Percentiles rank a stretch among this genome's conserved stretches.
Evolutionary conservation across 2,888 invertebrate genomes (phyloP).

Genomic region (Aphelenchoides bicaudatus): DNA sequence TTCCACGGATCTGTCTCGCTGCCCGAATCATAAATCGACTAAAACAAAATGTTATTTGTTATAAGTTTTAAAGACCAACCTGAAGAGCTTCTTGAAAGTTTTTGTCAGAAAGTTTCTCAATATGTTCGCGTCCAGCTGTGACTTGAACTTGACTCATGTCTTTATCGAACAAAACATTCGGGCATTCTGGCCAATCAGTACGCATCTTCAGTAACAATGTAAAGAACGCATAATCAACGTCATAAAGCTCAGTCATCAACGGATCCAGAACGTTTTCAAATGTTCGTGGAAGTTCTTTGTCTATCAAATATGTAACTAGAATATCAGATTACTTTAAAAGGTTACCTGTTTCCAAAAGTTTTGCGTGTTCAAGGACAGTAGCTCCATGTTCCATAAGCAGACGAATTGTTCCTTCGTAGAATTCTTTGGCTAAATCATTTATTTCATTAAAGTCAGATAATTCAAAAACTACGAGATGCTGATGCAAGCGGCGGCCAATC

Average conservation of each 20-base stretch:
- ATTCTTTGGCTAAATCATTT: slow-evolving; percentile 42
- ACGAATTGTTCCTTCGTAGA: slow-evolving; percentile 58
- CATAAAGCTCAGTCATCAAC: slow-evolving; percentile 53
- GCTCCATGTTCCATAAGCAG: slow-evolving; percentile 59
- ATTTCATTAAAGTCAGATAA: slow-evolving; percentile 4
- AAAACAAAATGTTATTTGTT: too few species aligned
- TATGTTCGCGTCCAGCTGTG: slow-evolving; percentile 53
- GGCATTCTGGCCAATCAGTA: slow-evolving; percentile 57
- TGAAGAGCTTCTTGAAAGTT: slow-evolving; percentile 46
- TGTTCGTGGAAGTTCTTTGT: slow-evolving; percentile 35
- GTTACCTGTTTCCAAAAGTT: slow-evolving; percentile 46
- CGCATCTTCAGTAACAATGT: slow-evolving; percentile 58
- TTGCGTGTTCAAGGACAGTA: slow-evolving; percentile 52
- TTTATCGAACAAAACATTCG: not conserved
- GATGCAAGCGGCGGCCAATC: slow-evolving; percentile 56
- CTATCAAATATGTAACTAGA: slow-evolving; percentile 20
- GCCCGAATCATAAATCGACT: slow-evolving; percentile 33
- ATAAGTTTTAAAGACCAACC: too few species aligned
- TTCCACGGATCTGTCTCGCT: slow-evolving; percentile 51
- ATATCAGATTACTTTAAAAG: not conserved
- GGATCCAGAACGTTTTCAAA: slow-evolving; percentile 55
- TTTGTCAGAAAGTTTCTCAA: slow-evolving; percentile 47
- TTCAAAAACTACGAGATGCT: slow-evolving; percentile 40
- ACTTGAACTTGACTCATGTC: slow-evolving; percentile 32
- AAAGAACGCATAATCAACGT: slow-evolving; percentile 54